Base-by-base conservation (phyloP, 1,140 invertebrate species). In the Ostrea denselamellosa region DNA sequence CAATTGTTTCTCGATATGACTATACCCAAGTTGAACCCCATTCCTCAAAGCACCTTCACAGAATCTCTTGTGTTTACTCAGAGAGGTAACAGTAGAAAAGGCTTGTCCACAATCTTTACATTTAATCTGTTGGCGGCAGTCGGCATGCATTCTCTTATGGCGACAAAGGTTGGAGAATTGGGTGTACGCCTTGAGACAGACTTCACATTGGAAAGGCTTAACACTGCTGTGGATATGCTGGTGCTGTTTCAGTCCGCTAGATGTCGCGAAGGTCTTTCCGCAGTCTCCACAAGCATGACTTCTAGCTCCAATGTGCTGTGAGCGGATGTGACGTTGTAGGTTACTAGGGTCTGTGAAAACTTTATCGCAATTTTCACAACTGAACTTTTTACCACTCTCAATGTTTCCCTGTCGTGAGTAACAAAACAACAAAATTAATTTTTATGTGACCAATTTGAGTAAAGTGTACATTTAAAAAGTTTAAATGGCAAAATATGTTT, bases 121-220 rank as follows among this genome's bases (percentile, higher is more conserved):
- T 95, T 98, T 95, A 85, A 94, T 94, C 89, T 95, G 94, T 87
- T 94, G 94, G 0, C 94, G 93, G 90, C 95, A 96, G 92, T 97
- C 97, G 19, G 97, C 97, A 95, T 99, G 99, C 98, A 99, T 99
- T 89, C 99, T 97, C 94, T 99, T 99, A 95, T 99, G 99, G 25
- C 99, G 97, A 94, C 99, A 99, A 91, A 99, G 96, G 95, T 99
- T 99, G 17, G 99, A 99, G 95, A 99, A 99, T 95, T 99, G 99
- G 0, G 99, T 99, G 95, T 99, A 99, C 1, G 98, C 97, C 96
- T 98, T 97, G 87, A 97, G 96, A 94, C 95, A 95, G 52, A 94
- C 94, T 91, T 95, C 95, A 90, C 96, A 96, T 95, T 97, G 97
- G 95, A 99, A 99, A 3, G 99, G 99, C 95, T 99, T 99, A 81